Conservation (phyloP, 2,797 vertebrate species). For the Zalophus californianus region DNA sequence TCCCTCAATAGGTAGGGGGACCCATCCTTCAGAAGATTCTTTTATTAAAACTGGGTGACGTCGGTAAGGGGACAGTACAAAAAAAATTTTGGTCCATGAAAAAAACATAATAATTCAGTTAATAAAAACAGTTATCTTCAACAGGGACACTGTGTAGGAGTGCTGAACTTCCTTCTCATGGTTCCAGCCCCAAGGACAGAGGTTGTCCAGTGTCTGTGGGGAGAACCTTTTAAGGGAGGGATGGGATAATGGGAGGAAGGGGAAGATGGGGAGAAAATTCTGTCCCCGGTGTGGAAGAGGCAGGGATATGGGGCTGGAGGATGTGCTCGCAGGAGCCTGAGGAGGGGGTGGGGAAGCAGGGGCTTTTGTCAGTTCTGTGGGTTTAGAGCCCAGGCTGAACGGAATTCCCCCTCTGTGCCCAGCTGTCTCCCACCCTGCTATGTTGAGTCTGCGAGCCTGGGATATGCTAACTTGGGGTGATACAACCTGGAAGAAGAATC, state of each 20-base stretch:
- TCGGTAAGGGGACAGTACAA: conserved; percentile 92
- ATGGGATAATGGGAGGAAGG: neutral
- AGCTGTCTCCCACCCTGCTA: conserved; percentile 81
- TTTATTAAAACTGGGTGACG: conserved; percentile 98
- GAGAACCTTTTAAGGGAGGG: conserved; percentile 68
- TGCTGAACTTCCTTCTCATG: conserved; percentile 81
- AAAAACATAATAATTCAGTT: conserved; percentile 85
- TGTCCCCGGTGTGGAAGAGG: conserved; percentile 53
- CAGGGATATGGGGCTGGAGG: conserved; percentile 24
- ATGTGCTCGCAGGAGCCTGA: conserved; percentile 85
- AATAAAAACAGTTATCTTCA: conserved; percentile 88
- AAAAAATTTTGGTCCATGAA: conserved; percentile 91
- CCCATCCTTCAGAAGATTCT: conserved; percentile 87
- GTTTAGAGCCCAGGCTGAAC: conserved; percentile 77
- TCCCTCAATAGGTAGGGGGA: conserved; percentile 61
- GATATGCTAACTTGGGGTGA: conserved; percentile 69
- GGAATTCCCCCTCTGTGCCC: conserved; percentile 68
- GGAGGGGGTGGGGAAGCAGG: conserved; percentile 71
- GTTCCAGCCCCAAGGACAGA: conserved; percentile 79
- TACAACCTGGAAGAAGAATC: conserved; percentile 77
- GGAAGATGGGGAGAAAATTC: neutral
- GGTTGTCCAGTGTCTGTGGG: conserved; percentile 81
- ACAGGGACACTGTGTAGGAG: conserved; percentile 83
- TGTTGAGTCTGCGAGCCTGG: conserved; percentile 82
- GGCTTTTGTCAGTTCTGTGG: conserved; percentile 80